A percentile compares a stretch with the other conserved stretches of the same genome.
Evolutionary conservation across 2,113 vertebrate genomes (phyloP).

Genomic region (Pardalotus punctatus): DNA sequence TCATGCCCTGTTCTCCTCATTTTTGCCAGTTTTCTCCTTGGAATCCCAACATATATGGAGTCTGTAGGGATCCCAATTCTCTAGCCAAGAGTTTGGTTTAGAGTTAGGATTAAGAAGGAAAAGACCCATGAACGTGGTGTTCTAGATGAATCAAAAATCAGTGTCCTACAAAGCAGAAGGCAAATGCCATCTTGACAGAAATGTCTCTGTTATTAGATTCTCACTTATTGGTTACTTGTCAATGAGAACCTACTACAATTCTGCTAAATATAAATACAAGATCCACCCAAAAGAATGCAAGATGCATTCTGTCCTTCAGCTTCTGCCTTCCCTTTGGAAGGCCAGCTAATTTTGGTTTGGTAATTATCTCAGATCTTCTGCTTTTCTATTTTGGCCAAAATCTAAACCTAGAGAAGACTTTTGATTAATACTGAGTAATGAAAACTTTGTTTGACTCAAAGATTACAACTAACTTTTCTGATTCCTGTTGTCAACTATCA

Average conservation of each 20-base stretch:
- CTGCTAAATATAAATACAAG: background rate
- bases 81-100: background rate
- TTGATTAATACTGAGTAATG: background rate
- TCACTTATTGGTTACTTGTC: background rate
- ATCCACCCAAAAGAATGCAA: background rate
- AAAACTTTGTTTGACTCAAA: background rate
- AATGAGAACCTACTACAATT: background rate
- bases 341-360: background rate
- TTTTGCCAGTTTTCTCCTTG: background rate
- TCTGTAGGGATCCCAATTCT: background rate
- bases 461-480: background rate
- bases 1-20: background rate
- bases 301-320: background rate
- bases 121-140: fast-evolving
- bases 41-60: background rate
- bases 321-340: background rate
- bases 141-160: background rate
- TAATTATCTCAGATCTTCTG: background rate
- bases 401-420: background rate
- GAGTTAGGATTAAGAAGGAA: background rate
- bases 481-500: background rate
- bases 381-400: background rate
- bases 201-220: background rate
- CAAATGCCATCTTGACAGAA: background rate
- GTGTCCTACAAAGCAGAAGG: background rate